These are phyloP conservation scores for Carlito syrichta DNA, from an alignment of 2,113 vertebrate species.

Conservation along the genomic window DNA sequence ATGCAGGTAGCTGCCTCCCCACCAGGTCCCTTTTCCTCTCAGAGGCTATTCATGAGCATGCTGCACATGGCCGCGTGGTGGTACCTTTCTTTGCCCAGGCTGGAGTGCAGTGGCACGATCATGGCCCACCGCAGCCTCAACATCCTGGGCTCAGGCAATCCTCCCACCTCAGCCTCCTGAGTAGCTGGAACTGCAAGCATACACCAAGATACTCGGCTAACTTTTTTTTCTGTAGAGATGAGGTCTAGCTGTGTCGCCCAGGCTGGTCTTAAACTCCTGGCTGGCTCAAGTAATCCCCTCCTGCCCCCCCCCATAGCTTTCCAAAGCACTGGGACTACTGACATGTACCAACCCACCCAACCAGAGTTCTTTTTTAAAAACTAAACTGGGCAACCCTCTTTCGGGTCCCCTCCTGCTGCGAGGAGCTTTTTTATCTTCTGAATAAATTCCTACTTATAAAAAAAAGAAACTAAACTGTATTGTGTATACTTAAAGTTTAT, in stretches of 20 bases:
- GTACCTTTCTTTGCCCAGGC: not conserved
- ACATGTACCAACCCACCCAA: not conserved
- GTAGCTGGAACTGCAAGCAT: not conserved
- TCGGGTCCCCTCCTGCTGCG: too few species aligned
- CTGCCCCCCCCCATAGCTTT: not conserved
- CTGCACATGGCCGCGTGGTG: too few species aligned
- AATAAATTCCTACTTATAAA: too few species aligned
- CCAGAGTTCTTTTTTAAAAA: too few species aligned
- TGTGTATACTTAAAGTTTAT: not conserved
- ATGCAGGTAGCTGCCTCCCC: constrained; percentile 53
- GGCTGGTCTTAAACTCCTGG: not conserved
- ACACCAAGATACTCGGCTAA: not conserved
- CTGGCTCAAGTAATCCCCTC: not conserved
- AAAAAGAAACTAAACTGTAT: not conserved
- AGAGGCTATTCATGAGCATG: too few species aligned
- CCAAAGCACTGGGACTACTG: not conserved
- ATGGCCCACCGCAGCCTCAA: not conserved
- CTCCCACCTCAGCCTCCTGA: not conserved
- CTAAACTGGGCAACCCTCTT: too few species aligned
- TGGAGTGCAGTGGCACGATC: not conserved
- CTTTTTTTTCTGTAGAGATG: not conserved
- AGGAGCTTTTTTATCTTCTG: too few species aligned
- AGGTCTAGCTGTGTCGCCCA: not conserved
- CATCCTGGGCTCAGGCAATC: not conserved
- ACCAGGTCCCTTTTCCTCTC: too few species aligned